Evolutionary conservation across 2,797 vertebrate genomes (phyloP).

Genomic region (Phoebastria nigripes): DNA sequence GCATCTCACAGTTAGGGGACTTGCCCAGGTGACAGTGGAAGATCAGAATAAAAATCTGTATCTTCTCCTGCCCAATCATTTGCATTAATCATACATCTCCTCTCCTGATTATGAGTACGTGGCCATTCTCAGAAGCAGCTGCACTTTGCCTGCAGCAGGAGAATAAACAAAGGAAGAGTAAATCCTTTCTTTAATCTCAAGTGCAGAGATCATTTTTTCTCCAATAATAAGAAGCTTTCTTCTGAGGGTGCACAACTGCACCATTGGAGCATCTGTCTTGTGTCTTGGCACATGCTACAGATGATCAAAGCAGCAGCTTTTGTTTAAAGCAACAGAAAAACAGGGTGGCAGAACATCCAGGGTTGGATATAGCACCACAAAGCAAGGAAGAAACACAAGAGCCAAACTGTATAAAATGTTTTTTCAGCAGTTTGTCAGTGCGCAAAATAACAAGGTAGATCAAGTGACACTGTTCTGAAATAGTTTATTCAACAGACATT

Average conservation of each 20-base stretch:
- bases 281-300: not conserved
- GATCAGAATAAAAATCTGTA: not conserved
- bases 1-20: not conserved
- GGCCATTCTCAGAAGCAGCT: not conserved
- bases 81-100: not conserved
- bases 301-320: slow-evolving; percentile 27
- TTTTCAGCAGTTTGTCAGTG: not conserved
- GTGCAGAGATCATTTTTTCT: not conserved
- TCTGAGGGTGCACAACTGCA: not conserved
- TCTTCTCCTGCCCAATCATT: not conserved
- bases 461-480: not conserved
- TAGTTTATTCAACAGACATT: not conserved
- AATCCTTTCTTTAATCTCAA: not conserved
- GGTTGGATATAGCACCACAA: not conserved
- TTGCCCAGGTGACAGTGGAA: not conserved
- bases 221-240: not conserved
- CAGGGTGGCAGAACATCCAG: not conserved
- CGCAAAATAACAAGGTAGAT: not conserved
- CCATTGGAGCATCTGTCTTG: not conserved
- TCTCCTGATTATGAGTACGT: not conserved
- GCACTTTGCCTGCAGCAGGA: not conserved
- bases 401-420: not conserved
- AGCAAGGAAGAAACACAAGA: not conserved
- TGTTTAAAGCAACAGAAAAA: slow-evolving; percentile 22
- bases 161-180: not conserved